Evolutionary conservation across 1,140 invertebrate genomes (phyloP).

Genomic region (Achroia grisella): DNA sequence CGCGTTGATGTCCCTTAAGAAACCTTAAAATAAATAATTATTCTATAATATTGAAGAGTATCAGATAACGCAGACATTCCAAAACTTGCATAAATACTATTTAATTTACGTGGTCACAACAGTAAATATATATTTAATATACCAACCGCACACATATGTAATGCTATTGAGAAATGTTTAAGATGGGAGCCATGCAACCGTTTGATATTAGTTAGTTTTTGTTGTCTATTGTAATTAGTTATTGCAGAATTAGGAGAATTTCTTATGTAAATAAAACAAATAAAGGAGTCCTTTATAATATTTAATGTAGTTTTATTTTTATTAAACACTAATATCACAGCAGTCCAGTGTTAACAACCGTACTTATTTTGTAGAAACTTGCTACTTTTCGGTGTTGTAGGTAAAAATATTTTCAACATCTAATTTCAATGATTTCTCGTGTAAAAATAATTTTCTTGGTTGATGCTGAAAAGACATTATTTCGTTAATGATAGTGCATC

Average conservation of each 20-base stretch:
- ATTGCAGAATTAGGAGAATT: conserved; percentile 58
- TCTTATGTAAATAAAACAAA: conserved; percentile 66
- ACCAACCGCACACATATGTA: conserved; percentile 5
- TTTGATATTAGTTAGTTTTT: conserved; percentile 56
- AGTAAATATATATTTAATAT: conserved; percentile 5
- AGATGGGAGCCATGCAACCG: conserved; percentile 32
- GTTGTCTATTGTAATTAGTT: conserved; percentile 65
- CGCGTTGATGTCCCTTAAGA: no score
- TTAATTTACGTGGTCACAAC: neutral
- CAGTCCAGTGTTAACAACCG: neutral
- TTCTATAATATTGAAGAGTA: no score
- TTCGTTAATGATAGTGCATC: no score
- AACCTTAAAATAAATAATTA: no score
- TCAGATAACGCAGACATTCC: no score
- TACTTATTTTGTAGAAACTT: neutral
- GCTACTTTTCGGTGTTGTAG: conserved; percentile 5
- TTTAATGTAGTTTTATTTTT: conserved; percentile 33
- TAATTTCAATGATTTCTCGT: conserved; percentile 10
- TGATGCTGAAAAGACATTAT: conserved; percentile 15
- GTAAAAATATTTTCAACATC: conserved; percentile 21
- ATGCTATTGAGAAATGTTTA: conserved; percentile 13
- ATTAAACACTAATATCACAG: neutral
- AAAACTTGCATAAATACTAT: no score
- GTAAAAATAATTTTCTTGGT: neutral
- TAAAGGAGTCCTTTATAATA: conserved; percentile 59